Evolutionary conservation across 2,888 invertebrate species (phyloP).

Genomic region (Pristionchus exspectatus): DNA sequence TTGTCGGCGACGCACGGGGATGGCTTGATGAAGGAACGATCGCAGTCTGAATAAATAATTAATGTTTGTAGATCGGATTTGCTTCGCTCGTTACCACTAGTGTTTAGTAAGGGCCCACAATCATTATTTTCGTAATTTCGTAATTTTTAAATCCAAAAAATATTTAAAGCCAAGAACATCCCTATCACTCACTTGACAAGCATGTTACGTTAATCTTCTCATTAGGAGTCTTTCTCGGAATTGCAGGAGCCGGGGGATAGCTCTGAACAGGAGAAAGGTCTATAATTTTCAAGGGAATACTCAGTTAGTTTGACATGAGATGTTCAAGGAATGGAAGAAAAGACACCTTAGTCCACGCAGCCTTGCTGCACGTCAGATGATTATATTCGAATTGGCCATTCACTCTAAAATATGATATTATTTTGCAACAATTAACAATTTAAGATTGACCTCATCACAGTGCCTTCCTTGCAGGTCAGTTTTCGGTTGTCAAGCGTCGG

Average conservation of each 20-base stretch:
- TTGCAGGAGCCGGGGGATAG: not conserved
- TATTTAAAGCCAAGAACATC: not conserved
- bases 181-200: not conserved
- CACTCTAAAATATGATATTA: not conserved
- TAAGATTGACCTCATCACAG: not conserved
- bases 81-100: too few relatives aligned
- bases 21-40: not conserved
- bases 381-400: slow-evolving; percentile 25
- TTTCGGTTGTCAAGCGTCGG: not conserved
- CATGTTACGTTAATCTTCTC: not conserved
- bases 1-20: not conserved
- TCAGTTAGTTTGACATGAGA: too few relatives aligned
- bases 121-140: not conserved
- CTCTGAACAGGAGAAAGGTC: not conserved
- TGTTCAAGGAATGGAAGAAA: too few relatives aligned
- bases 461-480: not conserved
- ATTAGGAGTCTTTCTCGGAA: not conserved
- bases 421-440: not conserved
- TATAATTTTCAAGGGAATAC: not conserved
- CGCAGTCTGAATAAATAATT: not conserved
- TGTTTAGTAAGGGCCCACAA: not conserved
- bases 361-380: not conserved
- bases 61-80: too few relatives aligned
- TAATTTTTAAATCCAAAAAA: too few relatives aligned
- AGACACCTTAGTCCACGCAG: not conserved